Base-by-base conservation (phyloP, 2,113 vertebrate species). In the Tricholaema leucomelas region DNA sequence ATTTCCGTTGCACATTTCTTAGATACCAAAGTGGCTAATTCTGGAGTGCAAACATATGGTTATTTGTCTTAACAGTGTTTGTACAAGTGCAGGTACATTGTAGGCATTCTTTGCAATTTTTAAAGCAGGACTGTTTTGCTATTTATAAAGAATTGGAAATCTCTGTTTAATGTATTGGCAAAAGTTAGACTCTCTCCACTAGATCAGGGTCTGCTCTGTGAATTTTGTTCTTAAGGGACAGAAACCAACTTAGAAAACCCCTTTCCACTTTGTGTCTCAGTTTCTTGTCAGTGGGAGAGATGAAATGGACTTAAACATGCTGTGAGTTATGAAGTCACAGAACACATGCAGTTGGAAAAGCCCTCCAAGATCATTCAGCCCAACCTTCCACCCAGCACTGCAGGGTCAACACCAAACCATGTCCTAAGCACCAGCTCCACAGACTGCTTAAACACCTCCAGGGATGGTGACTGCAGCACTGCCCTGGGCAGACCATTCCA, bases 11-110 rank as follows among this genome's bases (percentile, higher is more conserved):
- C 60, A 66, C 93, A 85, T 96, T 95, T 93, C 81, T 93, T 9
- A 3, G 64, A 94, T 96, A 87, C 85, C 90, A 23, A 36, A 59
- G 83, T 50, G 80, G 42, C 70, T 94, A 85, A 81, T 82, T 91
- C 71, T 65, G 54, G 74, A 85, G 71, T 56, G 88, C 72, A 91
- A 94, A 91, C 85, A 96, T 88, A 66, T 58, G 84, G 15, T 27
- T 92, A 59, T 93, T 96, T 96, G 69, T 95, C 81, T 93, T 88
- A 93, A 81, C 38, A 67, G 9, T 93, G 84, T 92, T 94, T 93
- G 84, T 82, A 64, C 81, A 95, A 93, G 83, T 31, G 14, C 64
- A 79, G 1, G 1, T 88, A 78, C 36, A 59, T 79, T 89, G 87
- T 74, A n/a, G 86, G 23, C 91, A 59, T 91, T 90, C 76, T 72